These are phyloP conservation scores for Microcebus griseorufus DNA, from an alignment of 2,113 vertebrate genomes.

Conservation along the genomic window DNA sequence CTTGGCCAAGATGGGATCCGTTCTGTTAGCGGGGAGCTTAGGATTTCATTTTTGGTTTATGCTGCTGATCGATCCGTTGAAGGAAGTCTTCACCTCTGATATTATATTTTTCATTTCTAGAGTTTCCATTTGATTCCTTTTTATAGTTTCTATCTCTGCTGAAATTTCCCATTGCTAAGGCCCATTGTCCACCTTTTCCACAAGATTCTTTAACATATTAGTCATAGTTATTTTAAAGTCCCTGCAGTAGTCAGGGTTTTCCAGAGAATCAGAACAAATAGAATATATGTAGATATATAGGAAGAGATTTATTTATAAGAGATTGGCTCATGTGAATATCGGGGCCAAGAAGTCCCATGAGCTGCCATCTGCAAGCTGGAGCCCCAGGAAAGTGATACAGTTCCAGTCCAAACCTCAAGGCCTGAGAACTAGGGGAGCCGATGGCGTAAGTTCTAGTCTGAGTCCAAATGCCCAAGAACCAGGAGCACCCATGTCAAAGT, in stretches of 20 bases:
- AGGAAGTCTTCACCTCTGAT: neutral
- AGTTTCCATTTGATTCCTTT: neutral
- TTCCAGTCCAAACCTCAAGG: neutral
- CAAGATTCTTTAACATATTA: neutral
- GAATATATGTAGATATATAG: neutral
- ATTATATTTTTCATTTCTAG: neutral
- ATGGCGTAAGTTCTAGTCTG: neutral
- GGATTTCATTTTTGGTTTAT: too few species aligned
- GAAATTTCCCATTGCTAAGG: neutral
- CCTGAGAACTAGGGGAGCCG: neutral
- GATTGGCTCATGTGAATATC: neutral
- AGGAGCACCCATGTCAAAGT: neutral
- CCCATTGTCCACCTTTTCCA: neutral
- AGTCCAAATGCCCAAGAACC: neutral
- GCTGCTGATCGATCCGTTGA: neutral
- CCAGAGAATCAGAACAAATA: neutral
- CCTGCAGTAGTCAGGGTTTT: neutral
- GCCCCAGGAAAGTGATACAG: neutral
- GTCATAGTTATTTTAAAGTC: neutral
- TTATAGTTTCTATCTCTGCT: neutral
- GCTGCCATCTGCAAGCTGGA: neutral
- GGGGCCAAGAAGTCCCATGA: neutral
- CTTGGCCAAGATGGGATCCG: too few species aligned
- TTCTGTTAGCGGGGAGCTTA: too few species aligned
- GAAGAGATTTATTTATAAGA: neutral